Evolutionary conservation across 2,888 invertebrate genomes (phyloP), one percentile per base, ranked within the genome.

Genomic region (Silvanus unidentatus): DNA sequence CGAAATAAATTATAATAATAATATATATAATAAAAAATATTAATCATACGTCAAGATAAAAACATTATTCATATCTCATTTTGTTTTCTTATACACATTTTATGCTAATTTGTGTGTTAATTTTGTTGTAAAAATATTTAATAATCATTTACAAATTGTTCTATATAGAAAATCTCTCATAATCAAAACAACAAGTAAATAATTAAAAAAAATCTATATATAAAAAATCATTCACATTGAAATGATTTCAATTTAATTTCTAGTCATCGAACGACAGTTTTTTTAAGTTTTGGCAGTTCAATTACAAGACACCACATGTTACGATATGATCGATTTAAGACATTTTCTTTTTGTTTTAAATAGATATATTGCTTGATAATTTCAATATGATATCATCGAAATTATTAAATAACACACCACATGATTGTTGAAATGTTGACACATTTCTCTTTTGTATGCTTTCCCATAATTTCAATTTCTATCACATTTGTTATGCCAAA

Each of bases 241-340:
- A n/a, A 8, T 8, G 22, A 22, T 22, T 22, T 22, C 8, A 3
- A 22, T 22, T 22, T 5, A 32, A 32, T 32, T 45, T 50, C 39
- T 52, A 42, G 44, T 49, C 44, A 42, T 43, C 29, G 42, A 48
- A 53, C 51, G 45, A 45, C 34, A 40, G 45, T 45, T 47, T 44
- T n/a, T n/a, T 10, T 16, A 41, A 28, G 43, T 49, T 55, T 61
- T 61, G 61, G 61, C 61, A 61, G 61, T 60, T 50, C 42, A 50
- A 54, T 39, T 52, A 55, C 52, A 61, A 61, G 59, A 61, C 59
- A 60, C 60, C 54, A 53, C 51, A 54, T 54, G n/a, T 57, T 50
- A 37, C 37, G 37, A 37, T 37, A 37, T 37, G 37, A 16, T 44
- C 37, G 13, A 12, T 12, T 32, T 22, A 22, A 22, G 22, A 22